Base-by-base conservation (phyloP, 2,888 invertebrate species). In the Pristionchus fissidentatus region DNA sequence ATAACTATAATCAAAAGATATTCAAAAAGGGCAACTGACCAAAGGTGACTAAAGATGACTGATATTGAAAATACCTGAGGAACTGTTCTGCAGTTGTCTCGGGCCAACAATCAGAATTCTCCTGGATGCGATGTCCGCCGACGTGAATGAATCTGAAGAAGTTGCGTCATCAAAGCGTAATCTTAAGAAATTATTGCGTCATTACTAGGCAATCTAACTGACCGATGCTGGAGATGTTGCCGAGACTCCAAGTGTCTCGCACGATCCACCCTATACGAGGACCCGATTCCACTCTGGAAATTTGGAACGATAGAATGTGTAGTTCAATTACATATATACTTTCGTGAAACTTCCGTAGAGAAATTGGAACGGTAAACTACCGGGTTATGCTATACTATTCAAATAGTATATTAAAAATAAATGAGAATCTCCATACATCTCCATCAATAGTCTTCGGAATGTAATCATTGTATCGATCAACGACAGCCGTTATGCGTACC, bases 231-330 rank as follows among this genome's bases (percentile, higher is more conserved):
- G 85, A 70, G n/a, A 86, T 86, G 60, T 85, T 85, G 73, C 73
- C 85, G 19, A 83, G 62, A 26, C 46, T 86, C 86, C 86, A 86
- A 0, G 83, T 78, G 38, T 86, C 86, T 46, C 81, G 79, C 29
- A 87, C 87, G 19, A 89, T 81, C 87, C 87, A 88, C 26, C 89
- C 89, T 8, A 84, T 84, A 3, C 84, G 85, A 1, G 85, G 85
- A 10, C 38, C 60, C 15, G 38, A 35, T 19, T 80, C 80, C 26
- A 80, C 38, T 22, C 62, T 66, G 41, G 22, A 29, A 32, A n/a
- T n/a, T n/a, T n/a, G n/a, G n/a, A n/a, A n/a, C n/a, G n/a, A n/a
- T n/a, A n/a, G 73, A 35, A 73, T 35, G 13, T 73, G 13, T n/a
- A 62, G 41, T 29, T 8, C 73, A 38, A 29, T 15, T 10, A 8